Percentiles rank a stretch among this genome's conserved stretches.
Evolutionary conservation across 2,888 invertebrate genomes (phyloP).

Genomic region (Heliconius hortense): DNA sequence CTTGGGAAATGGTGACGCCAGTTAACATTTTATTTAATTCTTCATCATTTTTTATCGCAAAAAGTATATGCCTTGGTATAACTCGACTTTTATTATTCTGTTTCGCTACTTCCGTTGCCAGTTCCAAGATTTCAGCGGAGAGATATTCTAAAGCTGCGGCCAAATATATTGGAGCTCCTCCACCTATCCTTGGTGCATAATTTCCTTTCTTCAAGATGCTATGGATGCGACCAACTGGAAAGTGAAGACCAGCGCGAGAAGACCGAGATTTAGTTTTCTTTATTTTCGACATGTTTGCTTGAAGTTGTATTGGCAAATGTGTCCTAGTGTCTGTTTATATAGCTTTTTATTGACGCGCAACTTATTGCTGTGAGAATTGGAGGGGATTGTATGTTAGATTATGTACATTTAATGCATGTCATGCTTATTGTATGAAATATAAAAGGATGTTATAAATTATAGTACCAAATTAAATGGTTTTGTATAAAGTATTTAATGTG

Average conservation of each 20-base stretch:
- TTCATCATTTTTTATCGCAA: constrained; percentile 65
- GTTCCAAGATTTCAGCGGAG: constrained; percentile 85
- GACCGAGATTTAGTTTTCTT: constrained; percentile 59
- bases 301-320: not conserved
- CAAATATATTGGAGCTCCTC: constrained; percentile 78
- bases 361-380: not conserved
- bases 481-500: too few species aligned
- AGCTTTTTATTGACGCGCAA: constrained; percentile 9
- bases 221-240: constrained; percentile 82
- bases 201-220: constrained; percentile 82
- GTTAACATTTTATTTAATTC: constrained; percentile 59
- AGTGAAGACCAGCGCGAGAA: constrained; percentile 76
- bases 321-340: constrained; percentile 4
- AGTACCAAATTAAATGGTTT: too few species aligned
- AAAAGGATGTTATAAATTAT: not conserved
- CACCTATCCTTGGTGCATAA: constrained; percentile 81
- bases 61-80: constrained; percentile 57
- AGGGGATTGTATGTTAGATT: not conserved
- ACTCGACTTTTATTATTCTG: constrained; percentile 85
- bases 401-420: not conserved
- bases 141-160: constrained; percentile 84
- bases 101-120: constrained; percentile 83
- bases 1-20: constrained; percentile 59
- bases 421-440: too few species aligned
- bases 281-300: constrained; percentile 48